Evolutionary conservation across 2,113 vertebrate species (phyloP), one percentile per base, ranked within the genome.

Genomic region (Rostratula benghalensis): DNA sequence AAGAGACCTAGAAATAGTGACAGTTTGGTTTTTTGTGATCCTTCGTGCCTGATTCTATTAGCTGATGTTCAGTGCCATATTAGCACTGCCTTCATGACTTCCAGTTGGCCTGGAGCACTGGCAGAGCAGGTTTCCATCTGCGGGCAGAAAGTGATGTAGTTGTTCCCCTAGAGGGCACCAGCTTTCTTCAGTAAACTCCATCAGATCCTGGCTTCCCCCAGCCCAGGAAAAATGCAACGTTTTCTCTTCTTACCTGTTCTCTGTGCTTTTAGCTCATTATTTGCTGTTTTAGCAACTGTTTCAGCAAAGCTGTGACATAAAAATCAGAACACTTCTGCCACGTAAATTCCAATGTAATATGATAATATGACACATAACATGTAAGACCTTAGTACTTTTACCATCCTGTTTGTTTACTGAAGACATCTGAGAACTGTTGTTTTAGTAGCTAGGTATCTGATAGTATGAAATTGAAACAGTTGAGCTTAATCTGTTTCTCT

Each of bases 101-200:
- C 33, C 27, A 35, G 30, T 39, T 90, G 45, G 10, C 45, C 41
- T 20, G 54, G 75, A 80, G 59, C 24, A 7, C 35, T 39, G 39
- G 31, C 57, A 82, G 43, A 35, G 21, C 28, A 67, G 14, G 37
- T 89, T 93, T 83, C 69, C 31, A n/a, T 27, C 43, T 48, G 27
- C 9, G 45, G 79, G 39, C 33, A 90, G 78, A 82, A 81, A 51
- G 56, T 54, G 30, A 5, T 76, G 23, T 35, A n/a, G 39, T 24
- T 68, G 70, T 79, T 91, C 70, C 35, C 53, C 74, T 87, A 89
- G 84, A 85, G 70, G 75, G 48, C 81, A 87, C 67, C 67, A 91
- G 75, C 39, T 79, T 76, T 68, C 81, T 76, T 94, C 3, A 1
- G 35, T 31, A 82, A 31, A 20, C 16, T 64, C 46, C 30, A 28